A percentile compares a stretch with the other conserved stretches of the same genome.
These are phyloP conservation scores for Tinea pellionella DNA, from an alignment of 2,888 invertebrate species.

Conservation along the genomic window DNA sequence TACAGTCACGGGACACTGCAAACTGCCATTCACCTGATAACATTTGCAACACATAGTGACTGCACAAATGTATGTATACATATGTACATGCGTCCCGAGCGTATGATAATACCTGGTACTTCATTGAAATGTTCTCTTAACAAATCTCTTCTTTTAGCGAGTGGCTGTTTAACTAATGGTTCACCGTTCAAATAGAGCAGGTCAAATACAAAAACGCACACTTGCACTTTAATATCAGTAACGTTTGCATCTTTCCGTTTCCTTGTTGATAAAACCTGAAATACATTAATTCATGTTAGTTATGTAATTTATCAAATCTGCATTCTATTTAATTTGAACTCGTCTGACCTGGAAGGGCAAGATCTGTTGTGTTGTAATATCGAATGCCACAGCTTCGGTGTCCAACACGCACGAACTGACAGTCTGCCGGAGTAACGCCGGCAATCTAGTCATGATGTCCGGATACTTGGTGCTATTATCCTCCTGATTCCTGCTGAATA, in stretches of 20 bases:
- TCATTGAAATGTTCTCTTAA: conserved; percentile 78
- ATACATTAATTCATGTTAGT: not conserved
- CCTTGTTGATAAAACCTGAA: conserved; percentile 84
- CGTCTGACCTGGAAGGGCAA: conserved; percentile 86
- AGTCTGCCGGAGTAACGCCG: conserved; percentile 56
- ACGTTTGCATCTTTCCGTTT: conserved; percentile 85
- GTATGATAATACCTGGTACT: conserved; percentile 63
- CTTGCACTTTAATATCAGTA: conserved; percentile 73
- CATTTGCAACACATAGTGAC: too few relatives aligned
- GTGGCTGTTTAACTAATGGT: conserved; percentile 82
- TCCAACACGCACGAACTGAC: conserved; percentile 91
- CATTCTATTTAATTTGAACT: not conserved
- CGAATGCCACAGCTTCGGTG: conserved; percentile 98
- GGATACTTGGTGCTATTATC: conserved; percentile 86
- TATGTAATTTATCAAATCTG: not conserved
- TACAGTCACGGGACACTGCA: conserved; percentile 85
- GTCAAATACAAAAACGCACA: conserved; percentile 98
- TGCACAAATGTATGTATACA: too few relatives aligned
- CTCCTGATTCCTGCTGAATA: conserved; percentile 94
- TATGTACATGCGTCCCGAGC: not conserved
- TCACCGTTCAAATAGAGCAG: conserved; percentile 91
- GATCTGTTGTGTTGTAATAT: conserved; percentile 85
- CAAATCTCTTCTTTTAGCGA: conserved; percentile 78
- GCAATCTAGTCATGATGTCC: conserved; percentile 82
- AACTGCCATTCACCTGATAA: conserved; percentile 85